Evolutionary conservation across 2,888 invertebrate species (phyloP), one percentile per base, ranked within the genome.

Genomic region (Cecidostiba fungosa): DNA sequence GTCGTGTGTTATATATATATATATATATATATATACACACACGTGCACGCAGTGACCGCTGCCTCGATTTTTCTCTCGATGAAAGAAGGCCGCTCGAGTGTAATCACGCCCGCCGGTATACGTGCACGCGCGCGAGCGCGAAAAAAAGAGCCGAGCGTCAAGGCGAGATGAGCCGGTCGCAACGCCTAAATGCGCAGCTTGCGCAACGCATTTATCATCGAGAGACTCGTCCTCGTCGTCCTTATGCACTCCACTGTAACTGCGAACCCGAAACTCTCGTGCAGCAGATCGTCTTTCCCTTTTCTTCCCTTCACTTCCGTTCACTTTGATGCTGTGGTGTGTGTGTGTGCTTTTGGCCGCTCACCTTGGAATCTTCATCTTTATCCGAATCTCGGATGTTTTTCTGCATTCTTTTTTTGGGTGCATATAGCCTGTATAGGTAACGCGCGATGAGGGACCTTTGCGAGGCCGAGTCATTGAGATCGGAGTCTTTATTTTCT

Each of bases 271-370:
- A 54, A 84, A 81, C 50, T n/a, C 23, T 54, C 82, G 50, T 76
- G 66, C 77, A 78, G 77, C 69, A n/a, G 47, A 1, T 19, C 39
- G 36, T 50, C 66, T 29, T 59, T 59, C 59, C 84, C 80, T 79
- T 47, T 85, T 26, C 26, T 14, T 85, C 85, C 86, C 86, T 85
- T 81, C 84, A 85, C 87, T 88, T 87, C 81, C 86, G 72, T 87
- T 79, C 84, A 72, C 79, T 84, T 54, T 47, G n/a, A 72, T 47
- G 50, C 50, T 59, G n/a, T n/a, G n/a, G n/a, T n/a, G 3, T 59
- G n/a, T 16, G 3, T 1, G 14, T n/a, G 1, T 12, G 50, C 54
- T 16, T 6, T 1, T 29, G 26, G 43, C 23, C 59, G 39, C 76
- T 76, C 70, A 76, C 80, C 84, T 80, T 77, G 77, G 81, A 14